Percentiles rank a stretch among this genome's conserved stretches.
Evolutionary conservation across 2,888 invertebrate species (phyloP).

Genomic region (Hemicrepidius hirtus): DNA sequence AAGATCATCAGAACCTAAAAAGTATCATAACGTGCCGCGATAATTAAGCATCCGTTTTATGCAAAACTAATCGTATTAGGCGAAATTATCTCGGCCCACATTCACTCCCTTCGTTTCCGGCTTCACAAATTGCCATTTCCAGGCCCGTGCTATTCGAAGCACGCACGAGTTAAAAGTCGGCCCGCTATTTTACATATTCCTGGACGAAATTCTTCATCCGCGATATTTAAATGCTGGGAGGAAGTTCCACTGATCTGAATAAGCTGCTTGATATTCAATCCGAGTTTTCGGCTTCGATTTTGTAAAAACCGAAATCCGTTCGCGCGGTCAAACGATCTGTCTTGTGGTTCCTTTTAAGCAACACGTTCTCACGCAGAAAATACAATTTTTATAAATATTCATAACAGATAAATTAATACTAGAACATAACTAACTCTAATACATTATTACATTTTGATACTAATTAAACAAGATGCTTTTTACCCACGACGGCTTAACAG

Average conservation of each 20-base stretch:
- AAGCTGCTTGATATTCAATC: constrained; percentile 64
- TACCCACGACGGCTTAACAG: too few relatives aligned
- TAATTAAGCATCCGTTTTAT: constrained; percentile 35
- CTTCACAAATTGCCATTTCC: constrained; percentile 42
- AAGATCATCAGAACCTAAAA: not conserved
- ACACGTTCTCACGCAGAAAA: constrained; percentile 10
- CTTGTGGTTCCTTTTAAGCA: constrained; percentile 33
- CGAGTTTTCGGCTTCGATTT: constrained; percentile 61
- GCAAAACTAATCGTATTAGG: constrained; percentile 43
- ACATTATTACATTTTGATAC: too few relatives aligned
- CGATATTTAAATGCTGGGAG: constrained; percentile 59
- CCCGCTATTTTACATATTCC: constrained; percentile 62
- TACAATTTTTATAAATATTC: not conserved
- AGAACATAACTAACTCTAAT: too few relatives aligned
- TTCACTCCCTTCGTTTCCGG: constrained; percentile 38
- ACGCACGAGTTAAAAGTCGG: constrained; percentile 59
- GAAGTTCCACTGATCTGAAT: constrained; percentile 61
- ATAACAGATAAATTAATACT: too few relatives aligned
- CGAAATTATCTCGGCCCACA: constrained; percentile 38
- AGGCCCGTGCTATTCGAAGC: constrained; percentile 50
- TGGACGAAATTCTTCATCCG: constrained; percentile 61
- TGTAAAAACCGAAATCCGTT: constrained; percentile 57
- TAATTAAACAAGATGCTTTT: too few relatives aligned
- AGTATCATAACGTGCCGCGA: not conserved
- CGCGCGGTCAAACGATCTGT: constrained; percentile 45